These are phyloP conservation scores for Thryonomys swinderianus DNA, from an alignment of 2,113 vertebrate genomes.

Conservation along the genomic window DNA sequence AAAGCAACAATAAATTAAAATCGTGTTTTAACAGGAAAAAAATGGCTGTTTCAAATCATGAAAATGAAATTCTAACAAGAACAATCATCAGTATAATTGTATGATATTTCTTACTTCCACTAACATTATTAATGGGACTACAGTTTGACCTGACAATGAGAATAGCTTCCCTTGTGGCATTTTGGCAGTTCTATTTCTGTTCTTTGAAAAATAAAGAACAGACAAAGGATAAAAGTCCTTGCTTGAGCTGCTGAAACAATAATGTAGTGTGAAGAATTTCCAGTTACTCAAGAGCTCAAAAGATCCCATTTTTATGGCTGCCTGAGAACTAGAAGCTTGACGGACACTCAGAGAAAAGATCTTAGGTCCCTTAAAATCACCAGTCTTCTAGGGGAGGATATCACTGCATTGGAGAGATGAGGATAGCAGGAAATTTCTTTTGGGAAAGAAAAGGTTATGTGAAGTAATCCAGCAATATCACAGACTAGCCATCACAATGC, in stretches of 20 bases:
- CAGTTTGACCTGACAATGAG: conserved; percentile 71
- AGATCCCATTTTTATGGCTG: conserved; percentile 56
- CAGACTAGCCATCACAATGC: conserved; percentile 76
- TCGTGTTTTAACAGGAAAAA: conserved; percentile 36
- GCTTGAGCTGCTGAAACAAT: conserved; percentile 73
- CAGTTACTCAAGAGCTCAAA: conserved; percentile 60
- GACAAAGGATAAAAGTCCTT: conserved; percentile 71
- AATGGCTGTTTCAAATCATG: conserved; percentile 47
- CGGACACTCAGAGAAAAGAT: conserved; percentile 62
- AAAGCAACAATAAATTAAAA: conserved; percentile 56
- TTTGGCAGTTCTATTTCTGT: conserved; percentile 79
- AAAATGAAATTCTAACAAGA: conserved; percentile 61
- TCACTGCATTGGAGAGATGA: conserved; percentile 46
- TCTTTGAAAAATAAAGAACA: conserved; percentile 71
- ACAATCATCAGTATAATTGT: conserved; percentile 62
- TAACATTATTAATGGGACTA: conserved; percentile 69
- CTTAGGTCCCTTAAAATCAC: conserved; percentile 51
- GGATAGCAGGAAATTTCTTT: conserved; percentile 77
- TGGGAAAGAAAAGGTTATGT: conserved; percentile 75
- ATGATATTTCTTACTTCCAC: conserved; percentile 60
- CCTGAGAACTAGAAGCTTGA: conserved; percentile 45
- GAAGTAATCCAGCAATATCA: conserved; percentile 72
- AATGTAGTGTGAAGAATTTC: conserved; percentile 65
- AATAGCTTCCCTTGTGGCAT: conserved; percentile 68
- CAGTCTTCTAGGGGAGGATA: not conserved